A percentile compares a stretch with the other conserved stretches of the same genome.
Conservation (phyloP, 2,797 vertebrate species). For the Choloepus didactylus region DNA sequence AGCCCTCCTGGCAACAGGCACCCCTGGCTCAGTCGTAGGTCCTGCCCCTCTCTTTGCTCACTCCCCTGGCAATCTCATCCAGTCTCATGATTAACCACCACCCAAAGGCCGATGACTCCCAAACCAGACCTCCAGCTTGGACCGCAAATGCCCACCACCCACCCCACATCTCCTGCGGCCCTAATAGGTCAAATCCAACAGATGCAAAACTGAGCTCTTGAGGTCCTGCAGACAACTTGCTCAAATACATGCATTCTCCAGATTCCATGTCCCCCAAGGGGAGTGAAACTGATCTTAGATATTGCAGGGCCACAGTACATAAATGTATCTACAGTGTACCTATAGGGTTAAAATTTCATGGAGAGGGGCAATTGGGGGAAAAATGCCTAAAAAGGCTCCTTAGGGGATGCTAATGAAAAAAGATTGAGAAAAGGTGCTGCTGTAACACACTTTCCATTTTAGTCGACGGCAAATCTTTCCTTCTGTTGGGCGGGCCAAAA, state of each 20-base stretch:
- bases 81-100: background rate
- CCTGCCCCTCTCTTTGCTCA: background rate
- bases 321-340: background rate
- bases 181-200: background rate
- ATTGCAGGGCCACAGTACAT: background rate
- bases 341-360: background rate
- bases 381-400: background rate
- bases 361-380: background rate
- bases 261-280: accelerated
- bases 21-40: background rate
- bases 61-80: background rate
- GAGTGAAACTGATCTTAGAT: background rate
- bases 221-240: too few relatives aligned
- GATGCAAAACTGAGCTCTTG: background rate
- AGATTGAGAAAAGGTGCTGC: background rate
- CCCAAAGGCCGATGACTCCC: accelerated
- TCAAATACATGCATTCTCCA: background rate
- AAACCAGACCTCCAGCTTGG: background rate
- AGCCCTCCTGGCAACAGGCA: background rate
- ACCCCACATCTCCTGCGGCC: background rate
- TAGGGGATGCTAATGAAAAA: background rate
- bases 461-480: background rate
- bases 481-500: background rate
- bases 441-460: accelerated
- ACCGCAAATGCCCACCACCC: accelerated